These are phyloP conservation scores for Tricholaema leucomelas DNA, from an alignment of 2,113 vertebrate species.

Conservation along the genomic window DNA sequence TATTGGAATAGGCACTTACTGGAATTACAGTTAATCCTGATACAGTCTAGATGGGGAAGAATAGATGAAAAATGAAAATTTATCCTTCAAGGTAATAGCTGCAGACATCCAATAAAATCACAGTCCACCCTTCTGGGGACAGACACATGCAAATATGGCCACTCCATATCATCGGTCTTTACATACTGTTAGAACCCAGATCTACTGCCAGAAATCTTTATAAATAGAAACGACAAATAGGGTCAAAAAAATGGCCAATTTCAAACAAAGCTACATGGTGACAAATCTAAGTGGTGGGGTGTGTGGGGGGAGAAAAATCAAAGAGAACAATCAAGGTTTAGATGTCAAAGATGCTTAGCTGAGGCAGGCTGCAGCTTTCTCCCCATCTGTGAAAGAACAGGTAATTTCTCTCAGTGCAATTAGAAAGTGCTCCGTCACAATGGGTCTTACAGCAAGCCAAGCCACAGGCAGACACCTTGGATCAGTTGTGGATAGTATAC, in stretches of 20 bases:
- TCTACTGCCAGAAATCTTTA: slow-evolving; percentile 71
- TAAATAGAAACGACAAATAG: slow-evolving; percentile 73
- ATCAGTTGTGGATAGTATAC: slow-evolving; percentile 67
- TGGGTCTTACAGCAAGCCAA: slow-evolving; percentile 77
- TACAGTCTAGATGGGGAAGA: slow-evolving; percentile 99
- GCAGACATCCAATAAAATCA: slow-evolving; percentile 99
- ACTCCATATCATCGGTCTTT: slow-evolving; percentile 81
- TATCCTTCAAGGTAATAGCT: slow-evolving; percentile 99
- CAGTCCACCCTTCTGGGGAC: slow-evolving; percentile 99
- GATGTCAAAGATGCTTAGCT: slow-evolving; percentile 78
- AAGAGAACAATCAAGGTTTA: slow-evolving; percentile 56
- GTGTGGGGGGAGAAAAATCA: no score
- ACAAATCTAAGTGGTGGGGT: slow-evolving; percentile 72
- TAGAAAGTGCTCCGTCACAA: slow-evolving; percentile 84
- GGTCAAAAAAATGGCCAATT: slow-evolving; percentile 81
- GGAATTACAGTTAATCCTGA: slow-evolving; percentile 99
- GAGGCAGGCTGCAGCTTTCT: slow-evolving; percentile 76
- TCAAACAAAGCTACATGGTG: slow-evolving; percentile 92
- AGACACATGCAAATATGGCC: slow-evolving; percentile 92
- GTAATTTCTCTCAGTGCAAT: slow-evolving; percentile 45
- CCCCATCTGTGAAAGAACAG: slow-evolving; percentile 85
- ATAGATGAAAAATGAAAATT: slow-evolving; percentile 99
- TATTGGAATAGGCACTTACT: slow-evolving; percentile 99
- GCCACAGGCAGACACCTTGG: slow-evolving; percentile 76
- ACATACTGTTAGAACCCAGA: slow-evolving; percentile 70